Percentiles rank a stretch among this genome's conserved stretches.
phyloP scores from a whole-genome alignment of 2,113 vertebrate species.

The Stomatorhinus ivindoensis region DNA sequence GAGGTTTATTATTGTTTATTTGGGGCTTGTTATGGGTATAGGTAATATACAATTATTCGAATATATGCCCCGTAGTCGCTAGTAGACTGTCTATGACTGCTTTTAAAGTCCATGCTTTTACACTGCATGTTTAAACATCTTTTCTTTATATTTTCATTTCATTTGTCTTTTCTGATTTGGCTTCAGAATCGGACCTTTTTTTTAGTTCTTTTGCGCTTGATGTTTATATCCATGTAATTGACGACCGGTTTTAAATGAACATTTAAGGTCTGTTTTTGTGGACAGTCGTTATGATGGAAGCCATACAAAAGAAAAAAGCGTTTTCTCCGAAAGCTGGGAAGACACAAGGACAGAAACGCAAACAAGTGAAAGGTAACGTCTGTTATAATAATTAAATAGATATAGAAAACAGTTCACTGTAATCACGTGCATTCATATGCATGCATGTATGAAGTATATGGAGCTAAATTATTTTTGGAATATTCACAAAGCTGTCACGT shows the following conservation, averaged over 20 bases:
- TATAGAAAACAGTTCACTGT: neutral
- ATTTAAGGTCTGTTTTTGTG: neutral
- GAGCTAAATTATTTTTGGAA: neutral
- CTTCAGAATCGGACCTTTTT: neutral
- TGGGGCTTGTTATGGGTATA: neutral
- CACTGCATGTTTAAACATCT: neutral
- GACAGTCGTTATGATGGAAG: conserved; percentile 41
- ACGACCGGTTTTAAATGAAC: neutral
- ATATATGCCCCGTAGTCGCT: neutral
- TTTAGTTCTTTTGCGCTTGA: neutral
- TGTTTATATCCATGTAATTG: neutral
- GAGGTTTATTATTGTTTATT: neutral
- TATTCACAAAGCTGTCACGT: neutral
- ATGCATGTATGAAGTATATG: neutral
- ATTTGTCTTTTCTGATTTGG: neutral
- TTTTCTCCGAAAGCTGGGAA: conserved; percentile 50
- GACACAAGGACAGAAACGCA: conserved; percentile 50
- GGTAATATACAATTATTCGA: neutral
- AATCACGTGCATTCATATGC: neutral
- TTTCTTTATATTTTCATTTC: neutral
- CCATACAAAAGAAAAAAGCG: conserved; percentile 47
- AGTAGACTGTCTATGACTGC: neutral
- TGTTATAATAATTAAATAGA: neutral
- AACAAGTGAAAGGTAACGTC: conserved; percentile 24
- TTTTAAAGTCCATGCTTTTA: neutral